Percentiles rank a stretch among this genome's conserved stretches.
Conservation (phyloP, 2,113 vertebrate species). For the Seriola rivoliana region DNA sequence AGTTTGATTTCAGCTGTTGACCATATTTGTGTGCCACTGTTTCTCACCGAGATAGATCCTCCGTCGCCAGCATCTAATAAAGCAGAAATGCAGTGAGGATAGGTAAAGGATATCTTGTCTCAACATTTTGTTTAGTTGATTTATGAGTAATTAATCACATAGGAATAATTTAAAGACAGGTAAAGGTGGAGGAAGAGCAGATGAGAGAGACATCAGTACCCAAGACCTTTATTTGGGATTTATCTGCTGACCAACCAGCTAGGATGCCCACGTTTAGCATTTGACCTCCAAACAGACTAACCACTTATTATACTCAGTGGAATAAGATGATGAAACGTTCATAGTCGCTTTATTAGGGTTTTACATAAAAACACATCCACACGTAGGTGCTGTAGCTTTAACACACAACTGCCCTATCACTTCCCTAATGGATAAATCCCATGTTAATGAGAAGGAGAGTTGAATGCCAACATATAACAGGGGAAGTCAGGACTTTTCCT, state of each 20-base stretch:
- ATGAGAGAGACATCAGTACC: constrained; percentile 12
- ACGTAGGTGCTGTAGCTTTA: constrained; percentile 20
- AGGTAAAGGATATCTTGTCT: neutral
- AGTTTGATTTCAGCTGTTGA: neutral
- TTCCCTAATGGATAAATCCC: constrained; percentile 2
- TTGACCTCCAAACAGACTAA: constrained; percentile 50
- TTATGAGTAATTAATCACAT: neutral
- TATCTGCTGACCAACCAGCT: constrained; percentile 14
- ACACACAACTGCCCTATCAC: neutral
- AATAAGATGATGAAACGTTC: constrained; percentile 40
- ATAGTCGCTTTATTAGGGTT: constrained; percentile 32
- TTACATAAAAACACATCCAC: constrained; percentile 35
- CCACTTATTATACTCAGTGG: constrained; percentile 21
- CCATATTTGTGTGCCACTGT: neutral
- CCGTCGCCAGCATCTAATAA: neutral
- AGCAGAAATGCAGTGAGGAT: neutral
- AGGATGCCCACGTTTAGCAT: constrained; percentile 39
- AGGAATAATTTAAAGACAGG: neutral
- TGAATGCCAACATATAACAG: constrained; percentile 24
- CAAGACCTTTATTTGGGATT: constrained; percentile 7
- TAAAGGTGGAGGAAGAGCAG: neutral
- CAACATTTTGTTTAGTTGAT: neutral
- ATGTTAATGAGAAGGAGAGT: constrained; percentile 83
- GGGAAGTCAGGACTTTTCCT: constrained; percentile 18
- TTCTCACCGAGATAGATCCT: neutral